Conservation (phyloP, 1,140 invertebrate genomes). For the Ceratina calcarata region DNA sequence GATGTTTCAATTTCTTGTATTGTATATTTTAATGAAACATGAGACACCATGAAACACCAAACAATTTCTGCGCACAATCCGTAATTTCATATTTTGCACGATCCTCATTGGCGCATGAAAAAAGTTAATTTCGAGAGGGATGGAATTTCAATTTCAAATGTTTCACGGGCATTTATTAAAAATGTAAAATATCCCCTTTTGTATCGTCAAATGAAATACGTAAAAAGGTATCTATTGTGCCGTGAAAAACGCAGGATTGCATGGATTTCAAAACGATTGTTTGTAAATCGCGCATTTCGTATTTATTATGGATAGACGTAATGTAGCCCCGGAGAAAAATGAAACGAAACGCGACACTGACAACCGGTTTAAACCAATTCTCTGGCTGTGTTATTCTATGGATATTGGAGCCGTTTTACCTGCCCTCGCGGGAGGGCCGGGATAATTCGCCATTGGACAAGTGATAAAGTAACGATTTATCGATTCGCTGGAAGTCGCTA, state of each 20-base stretch:
- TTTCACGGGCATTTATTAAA: too few species aligned
- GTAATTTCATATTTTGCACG: too few species aligned
- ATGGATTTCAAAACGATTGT: not conserved
- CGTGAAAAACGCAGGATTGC: not conserved
- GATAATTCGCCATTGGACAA: slow-evolving; percentile 40
- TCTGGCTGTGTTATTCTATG: not conserved
- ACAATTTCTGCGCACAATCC: too few species aligned
- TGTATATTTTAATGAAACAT: too few species aligned
- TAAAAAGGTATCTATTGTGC: not conserved
- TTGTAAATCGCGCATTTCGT: not conserved
- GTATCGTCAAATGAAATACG: not conserved
- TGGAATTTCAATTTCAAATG: not conserved
- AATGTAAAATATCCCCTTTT: not conserved
- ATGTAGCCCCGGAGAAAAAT: not conserved
- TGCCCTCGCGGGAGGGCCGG: not conserved
- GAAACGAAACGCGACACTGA: not conserved
- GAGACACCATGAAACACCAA: too few species aligned
- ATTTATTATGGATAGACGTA: not conserved
- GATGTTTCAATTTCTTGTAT: too few species aligned
- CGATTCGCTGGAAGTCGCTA: slow-evolving; percentile 33
- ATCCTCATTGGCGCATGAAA: not conserved
- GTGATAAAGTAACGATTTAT: slow-evolving; percentile 59
- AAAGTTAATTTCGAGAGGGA: not conserved
- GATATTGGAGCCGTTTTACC: not conserved
- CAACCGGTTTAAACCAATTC: slow-evolving; percentile 1